Evolutionary conservation across 2,888 invertebrate genomes (phyloP), one percentile per base, ranked within the genome.

Genomic region (Oscheius sp.): DNA sequence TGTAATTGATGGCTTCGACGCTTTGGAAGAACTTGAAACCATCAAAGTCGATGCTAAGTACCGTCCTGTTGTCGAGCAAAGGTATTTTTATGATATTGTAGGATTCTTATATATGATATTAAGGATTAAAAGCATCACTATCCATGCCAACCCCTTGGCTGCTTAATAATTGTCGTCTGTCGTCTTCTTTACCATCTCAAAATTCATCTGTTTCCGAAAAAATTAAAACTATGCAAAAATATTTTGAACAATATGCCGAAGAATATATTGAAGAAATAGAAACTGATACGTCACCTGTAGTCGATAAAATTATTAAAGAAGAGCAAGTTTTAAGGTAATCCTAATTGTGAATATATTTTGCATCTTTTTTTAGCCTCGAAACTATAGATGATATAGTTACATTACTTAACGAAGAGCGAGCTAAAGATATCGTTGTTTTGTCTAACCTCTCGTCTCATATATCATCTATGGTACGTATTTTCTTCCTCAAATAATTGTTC

Each of bases 141-240:
- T 99, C 88, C 99, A 99, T 91, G 96, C 98, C 2, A 99, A 99
- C 92, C 99, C 99, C 18, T 90, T 99, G 84, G 98, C 98, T 16
- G 80, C 46, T 27, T 71, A 71, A 27, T 16, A 25, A 6, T n/a
- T 25, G 2, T 23, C 45, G 53, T 12, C n/a, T 23, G 7, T 55
- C 69, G 13, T 3, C 23, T 29, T 35, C 35, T 18, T 35, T 23
- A 16, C 45, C 49, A 16, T 70, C 70, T 16, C 6, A 13, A 29
- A 45, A 59, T 45, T 18, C 41, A n/a, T 45, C 16, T 46, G n/a
- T 52, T 16, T 27, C 43, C n/a, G 64, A 72, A 53, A 53, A 56
- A 55, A 66, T 72, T 55, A 18, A 56, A 41, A 53, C 64, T 55
- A 72, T 72, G 66, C 72, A 72, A 66, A 64, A 72, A 35, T 72